Evolutionary conservation across 64 coral and sea anemone genomes (phyloP), one percentile per base, ranked within the genome.

Genomic region (Hydrozoanthus tunicans): DNA sequence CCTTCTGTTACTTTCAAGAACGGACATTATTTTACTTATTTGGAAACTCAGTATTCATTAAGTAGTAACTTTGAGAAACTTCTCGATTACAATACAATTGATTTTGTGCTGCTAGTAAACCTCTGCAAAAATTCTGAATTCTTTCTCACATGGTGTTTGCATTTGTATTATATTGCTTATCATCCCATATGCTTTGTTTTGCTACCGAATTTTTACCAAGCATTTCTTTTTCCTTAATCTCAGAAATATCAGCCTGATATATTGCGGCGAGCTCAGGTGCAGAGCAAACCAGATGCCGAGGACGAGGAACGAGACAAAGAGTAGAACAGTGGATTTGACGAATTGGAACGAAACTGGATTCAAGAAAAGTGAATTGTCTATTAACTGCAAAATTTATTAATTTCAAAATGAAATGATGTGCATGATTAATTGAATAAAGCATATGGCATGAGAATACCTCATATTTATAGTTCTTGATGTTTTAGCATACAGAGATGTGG

Each of bases 191-290:
- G 5, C 3, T 51, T 7, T 11, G 4, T 43, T 6, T 23, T 6
- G 15, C 15, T 69, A 69, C 15, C 66, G 17, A 69, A 17, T 56
- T 58, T 62, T 81, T 61, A 62, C 10, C 2, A 23, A 60, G 61
- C 5, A 12, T 81, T 59, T 43, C 32, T 1, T 59, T 23, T 12
- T 32, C 27, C 9, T 60, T 9, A 58, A 59, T 60, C 20, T 61
- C 79, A 81, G 79, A 81, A 79, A 59, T 79, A 79, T 56, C 15
- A 27, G 20, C 79, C 79, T 81, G 57, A 81, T 6, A 10, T 62
- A 14, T 32, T 27, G 3, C 54, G 77, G 51, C 57, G 79, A 62
- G 58, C 56, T 26, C 6, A 61, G 58, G 79, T 81, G 57, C 79
- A n/a, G 20, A 55, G 12, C 9, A 62, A 61, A 58, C 56, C 58